Evolutionary conservation across 2,113 vertebrate species (phyloP).

Genomic region (Psammodynastes pulverulentus): DNA sequence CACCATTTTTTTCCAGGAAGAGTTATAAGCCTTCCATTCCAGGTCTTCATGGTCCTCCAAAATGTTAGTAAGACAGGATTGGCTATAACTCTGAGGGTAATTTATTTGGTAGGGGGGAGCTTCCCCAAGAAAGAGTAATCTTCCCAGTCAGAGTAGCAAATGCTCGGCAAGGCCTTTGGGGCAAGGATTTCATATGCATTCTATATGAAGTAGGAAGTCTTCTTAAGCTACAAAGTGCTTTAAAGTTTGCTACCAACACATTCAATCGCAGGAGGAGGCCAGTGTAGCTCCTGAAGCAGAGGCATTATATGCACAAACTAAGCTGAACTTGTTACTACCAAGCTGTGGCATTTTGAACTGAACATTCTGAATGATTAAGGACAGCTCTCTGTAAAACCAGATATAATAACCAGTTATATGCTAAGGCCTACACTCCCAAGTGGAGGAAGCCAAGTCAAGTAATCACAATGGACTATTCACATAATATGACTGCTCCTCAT

Average conservation of each 20-base stretch:
- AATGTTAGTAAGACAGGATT: neutral
- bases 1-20: neutral
- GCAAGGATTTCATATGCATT: neutral
- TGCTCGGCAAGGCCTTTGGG: neutral
- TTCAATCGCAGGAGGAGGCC: neutral
- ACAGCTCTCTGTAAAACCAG: neutral
- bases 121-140: neutral
- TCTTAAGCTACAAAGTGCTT: neutral
- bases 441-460: neutral
- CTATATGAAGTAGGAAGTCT: neutral
- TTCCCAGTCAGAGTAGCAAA: neutral
- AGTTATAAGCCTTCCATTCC: neutral
- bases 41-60: neutral
- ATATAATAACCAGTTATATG: neutral
- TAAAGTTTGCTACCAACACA: neutral
- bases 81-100: neutral
- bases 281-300: neutral
- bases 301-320: neutral
- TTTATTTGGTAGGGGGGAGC: neutral
- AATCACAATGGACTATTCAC: neutral
- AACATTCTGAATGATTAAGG: neutral
- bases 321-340: neutral
- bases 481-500: neutral
- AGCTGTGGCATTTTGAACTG: neutral
- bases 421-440: neutral